Conservation (phyloP, 2,797 vertebrate species). For the Gymnothorax javanicus region DNA sequence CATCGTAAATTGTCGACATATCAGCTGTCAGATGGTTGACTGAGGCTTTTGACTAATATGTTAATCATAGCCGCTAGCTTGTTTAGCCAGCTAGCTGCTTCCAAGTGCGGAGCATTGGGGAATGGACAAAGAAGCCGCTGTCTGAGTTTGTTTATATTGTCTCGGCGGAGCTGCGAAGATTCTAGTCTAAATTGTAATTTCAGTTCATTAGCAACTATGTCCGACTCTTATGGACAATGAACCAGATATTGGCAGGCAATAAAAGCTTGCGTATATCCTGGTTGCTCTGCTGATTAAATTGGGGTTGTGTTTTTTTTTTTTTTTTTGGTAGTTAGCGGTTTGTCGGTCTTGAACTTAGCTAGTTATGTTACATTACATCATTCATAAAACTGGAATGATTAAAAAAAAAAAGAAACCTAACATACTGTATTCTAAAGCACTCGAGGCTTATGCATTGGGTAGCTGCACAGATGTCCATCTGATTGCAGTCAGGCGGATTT, state of each 20-base stretch:
- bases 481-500: background rate
- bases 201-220: background rate
- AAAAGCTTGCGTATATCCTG: constrained; percentile 10
- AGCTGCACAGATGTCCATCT: background rate
- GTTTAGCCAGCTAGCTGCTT: background rate
- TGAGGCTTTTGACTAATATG: background rate
- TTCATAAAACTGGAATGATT: background rate
- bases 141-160: background rate
- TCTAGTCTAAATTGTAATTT: background rate
- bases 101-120: background rate
- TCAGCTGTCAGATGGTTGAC: background rate
- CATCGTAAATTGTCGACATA: background rate
- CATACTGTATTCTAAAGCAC: background rate
- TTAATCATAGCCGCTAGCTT: background rate
- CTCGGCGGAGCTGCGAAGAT: background rate
- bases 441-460: background rate
- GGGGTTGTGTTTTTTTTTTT: too few relatives aligned
- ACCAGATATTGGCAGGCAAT: background rate
- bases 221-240: background rate
- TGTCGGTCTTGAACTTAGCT: background rate
- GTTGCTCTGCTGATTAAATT: background rate
- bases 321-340: background rate
- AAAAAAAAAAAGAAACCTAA: background rate
- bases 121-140: background rate
- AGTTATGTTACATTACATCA: background rate